A percentile compares a stretch with the other conserved stretches of the same genome.
Evolutionary conservation across 2,113 vertebrate genomes (phyloP).

Genomic region (Puntigrus tetrazona): DNA sequence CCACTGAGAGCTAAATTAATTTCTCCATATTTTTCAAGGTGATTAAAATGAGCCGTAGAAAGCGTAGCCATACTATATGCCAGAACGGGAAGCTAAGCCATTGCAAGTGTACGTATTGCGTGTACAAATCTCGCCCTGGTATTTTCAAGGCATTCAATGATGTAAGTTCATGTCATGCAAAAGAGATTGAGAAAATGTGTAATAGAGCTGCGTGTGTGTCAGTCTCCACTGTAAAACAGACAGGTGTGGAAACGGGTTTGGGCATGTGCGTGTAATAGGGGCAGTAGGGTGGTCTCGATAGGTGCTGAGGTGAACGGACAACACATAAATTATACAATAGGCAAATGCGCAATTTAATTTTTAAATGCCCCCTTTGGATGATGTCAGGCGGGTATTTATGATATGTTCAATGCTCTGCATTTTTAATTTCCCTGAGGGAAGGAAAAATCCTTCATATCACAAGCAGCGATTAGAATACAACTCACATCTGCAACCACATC

Average conservation of each 20-base stretch:
- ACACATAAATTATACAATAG: conserved; percentile 41
- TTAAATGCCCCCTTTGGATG: conserved; percentile 49
- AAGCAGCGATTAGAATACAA: conserved; percentile 40
- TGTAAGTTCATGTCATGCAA: conserved; percentile 29
- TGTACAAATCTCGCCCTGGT: not conserved
- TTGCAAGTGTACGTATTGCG: not conserved
- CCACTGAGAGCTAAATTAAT: conserved; percentile 57
- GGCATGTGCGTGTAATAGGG: not conserved
- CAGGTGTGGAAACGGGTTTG: not conserved
- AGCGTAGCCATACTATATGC: conserved; percentile 43
- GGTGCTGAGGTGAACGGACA: conserved; percentile 4
- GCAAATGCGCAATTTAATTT: conserved; percentile 41
- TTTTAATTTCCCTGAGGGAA: conserved; percentile 53
- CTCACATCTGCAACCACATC: conserved; percentile 26
- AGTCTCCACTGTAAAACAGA: not conserved
- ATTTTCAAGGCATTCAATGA: not conserved
- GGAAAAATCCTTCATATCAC: conserved; percentile 20
- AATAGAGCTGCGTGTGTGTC: conserved; percentile 4
- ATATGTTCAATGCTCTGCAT: conserved; percentile 50
- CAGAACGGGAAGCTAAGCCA: conserved; percentile 2
- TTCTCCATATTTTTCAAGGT: conserved; percentile 48
- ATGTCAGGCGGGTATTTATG: conserved; percentile 51
- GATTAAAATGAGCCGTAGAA: conserved; percentile 47
- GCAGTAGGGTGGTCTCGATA: not conserved
- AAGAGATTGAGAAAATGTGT: not conserved